Conservation (phyloP, 2,113 vertebrate species). For the Calyptomena viridis region DNA sequence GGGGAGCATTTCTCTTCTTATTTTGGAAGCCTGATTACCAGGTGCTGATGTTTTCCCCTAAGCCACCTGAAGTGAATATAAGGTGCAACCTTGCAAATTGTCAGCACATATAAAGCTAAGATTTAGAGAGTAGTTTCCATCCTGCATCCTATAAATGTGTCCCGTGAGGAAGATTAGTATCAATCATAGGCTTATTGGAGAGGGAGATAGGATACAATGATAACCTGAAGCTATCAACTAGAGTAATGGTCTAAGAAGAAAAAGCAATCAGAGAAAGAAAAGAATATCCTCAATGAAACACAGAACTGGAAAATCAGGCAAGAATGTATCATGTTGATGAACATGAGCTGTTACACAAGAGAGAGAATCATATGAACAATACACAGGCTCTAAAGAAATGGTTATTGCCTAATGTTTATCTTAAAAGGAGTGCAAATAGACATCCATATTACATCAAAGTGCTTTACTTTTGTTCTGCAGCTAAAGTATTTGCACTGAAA, state of each 20-base stretch:
- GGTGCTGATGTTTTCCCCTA: constrained; percentile 61
- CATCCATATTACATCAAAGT: constrained; percentile 26
- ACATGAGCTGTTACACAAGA: constrained; percentile 57
- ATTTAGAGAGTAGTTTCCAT: constrained; percentile 78
- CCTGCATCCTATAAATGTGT: constrained; percentile 74
- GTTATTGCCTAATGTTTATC: constrained; percentile 61
- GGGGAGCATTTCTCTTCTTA: constrained; percentile 46
- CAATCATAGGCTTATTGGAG: constrained; percentile 82
- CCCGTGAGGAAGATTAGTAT: constrained; percentile 80
- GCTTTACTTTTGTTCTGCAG: constrained; percentile 17
- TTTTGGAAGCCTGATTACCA: constrained; percentile 58
- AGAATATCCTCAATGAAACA: constrained; percentile 67
- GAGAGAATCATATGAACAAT: constrained; percentile 60
- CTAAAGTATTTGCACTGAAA: neutral
- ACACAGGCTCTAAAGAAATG: constrained; percentile 54
- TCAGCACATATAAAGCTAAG: constrained; percentile 73
- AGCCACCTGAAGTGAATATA: constrained; percentile 65
- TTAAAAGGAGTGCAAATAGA: constrained; percentile 49
- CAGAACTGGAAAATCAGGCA: constrained; percentile 57
- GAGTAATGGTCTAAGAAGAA: constrained; percentile 77
- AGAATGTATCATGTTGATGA: constrained; percentile 71
- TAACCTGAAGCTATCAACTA: constrained; percentile 79
- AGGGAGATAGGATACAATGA: constrained; percentile 75
- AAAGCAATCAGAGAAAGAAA: constrained; percentile 79
- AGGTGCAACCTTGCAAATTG: constrained; percentile 76